A percentile compares a stretch with the other conserved stretches of the same genome.
phyloP scores from a whole-genome alignment of 2,113 vertebrate genomes.

The Ptychochromis oligacanthus region DNA sequence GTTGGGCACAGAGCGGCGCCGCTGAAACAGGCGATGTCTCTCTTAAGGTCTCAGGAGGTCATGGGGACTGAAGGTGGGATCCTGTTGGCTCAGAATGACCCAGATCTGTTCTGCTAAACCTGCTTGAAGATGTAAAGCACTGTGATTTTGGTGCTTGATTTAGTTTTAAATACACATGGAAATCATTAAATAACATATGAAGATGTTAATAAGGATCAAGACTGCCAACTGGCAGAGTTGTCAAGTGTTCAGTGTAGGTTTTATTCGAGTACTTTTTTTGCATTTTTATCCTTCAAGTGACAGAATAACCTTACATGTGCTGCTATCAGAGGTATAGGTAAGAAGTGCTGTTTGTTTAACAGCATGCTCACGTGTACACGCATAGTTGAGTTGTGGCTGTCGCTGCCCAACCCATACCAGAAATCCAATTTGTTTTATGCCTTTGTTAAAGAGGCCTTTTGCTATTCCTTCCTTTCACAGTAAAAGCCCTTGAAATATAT shows the following conservation, averaged over 20 bases:
- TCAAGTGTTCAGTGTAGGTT: no score
- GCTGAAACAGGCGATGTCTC: not conserved
- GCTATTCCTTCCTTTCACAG: not conserved
- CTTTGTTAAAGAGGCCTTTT: not conserved
- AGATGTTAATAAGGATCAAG: not conserved
- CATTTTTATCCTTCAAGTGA: not conserved
- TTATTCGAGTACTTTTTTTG: no score
- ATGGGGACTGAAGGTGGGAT: not conserved
- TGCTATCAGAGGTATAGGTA: not conserved
- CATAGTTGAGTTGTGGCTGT: not conserved
- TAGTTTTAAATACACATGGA: not conserved
- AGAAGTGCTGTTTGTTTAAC: no score
- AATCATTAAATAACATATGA: not conserved
- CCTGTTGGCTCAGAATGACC: not conserved
- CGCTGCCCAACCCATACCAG: no score
- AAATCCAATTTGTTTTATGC: not conserved
- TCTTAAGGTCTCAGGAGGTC: constrained; percentile 6
- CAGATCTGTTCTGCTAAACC: not conserved
- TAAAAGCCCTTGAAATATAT: not conserved
- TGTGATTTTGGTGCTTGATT: no score
- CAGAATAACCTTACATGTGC: not conserved
- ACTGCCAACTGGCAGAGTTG: not conserved
- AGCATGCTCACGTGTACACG: not conserved
- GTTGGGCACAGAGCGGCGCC: constrained; percentile 13
- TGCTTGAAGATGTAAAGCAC: not conserved